Conservation (phyloP, 2,113 vertebrate species). For the Craseonycteris thonglongyai region DNA sequence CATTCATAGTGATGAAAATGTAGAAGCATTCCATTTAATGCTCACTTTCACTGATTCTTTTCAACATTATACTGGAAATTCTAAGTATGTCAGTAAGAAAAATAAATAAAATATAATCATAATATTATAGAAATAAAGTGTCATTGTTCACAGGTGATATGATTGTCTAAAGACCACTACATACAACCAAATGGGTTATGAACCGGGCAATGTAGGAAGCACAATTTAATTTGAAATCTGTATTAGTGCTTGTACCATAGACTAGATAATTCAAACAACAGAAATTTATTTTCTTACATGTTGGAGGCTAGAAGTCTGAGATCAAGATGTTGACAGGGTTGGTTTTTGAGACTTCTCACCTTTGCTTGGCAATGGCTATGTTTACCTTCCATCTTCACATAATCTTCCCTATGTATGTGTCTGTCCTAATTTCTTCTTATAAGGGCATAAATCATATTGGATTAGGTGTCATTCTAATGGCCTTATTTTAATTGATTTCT, state of each 20-base stretch:
- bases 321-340: background rate
- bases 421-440: background rate
- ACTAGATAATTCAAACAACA: background rate
- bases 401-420: background rate
- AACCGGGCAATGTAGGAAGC: background rate
- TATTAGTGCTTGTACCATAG: background rate
- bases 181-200: background rate
- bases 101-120: background rate
- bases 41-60: background rate
- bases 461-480: background rate
- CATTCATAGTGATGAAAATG: background rate
- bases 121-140: background rate
- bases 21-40: background rate
- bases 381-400: background rate
- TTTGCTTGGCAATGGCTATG: background rate
- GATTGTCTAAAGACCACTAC: background rate
- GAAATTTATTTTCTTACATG: background rate
- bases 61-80: background rate
- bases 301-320: background rate
- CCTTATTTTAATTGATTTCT: background rate
- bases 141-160: background rate
- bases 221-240: background rate
- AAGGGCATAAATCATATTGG: background rate
- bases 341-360: background rate
- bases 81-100: background rate